Evolutionary conservation across 2,113 vertebrate species (phyloP).

Genomic region (Leptobrachium leishanense): DNA sequence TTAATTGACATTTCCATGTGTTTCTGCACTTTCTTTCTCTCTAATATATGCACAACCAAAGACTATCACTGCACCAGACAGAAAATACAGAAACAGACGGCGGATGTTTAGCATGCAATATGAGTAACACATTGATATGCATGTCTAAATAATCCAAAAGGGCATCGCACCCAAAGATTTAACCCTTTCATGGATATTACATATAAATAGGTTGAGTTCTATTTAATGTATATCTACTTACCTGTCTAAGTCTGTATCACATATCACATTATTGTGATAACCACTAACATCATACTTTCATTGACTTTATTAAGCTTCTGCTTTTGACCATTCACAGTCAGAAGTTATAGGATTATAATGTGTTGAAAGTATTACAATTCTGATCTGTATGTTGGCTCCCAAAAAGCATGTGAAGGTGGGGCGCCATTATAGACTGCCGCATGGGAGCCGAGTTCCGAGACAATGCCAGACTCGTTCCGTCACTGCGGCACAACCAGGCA

Average conservation of each 20-base stretch:
- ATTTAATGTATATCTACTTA: neutral
- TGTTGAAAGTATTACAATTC: no score
- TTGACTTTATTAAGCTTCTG: no score
- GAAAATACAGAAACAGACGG: neutral
- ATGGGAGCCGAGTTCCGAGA: no score
- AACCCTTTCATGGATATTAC: neutral
- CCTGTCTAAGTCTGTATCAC: neutral
- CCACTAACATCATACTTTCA: no score
- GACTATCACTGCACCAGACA: neutral
- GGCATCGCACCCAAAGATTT: neutral
- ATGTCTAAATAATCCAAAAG: neutral
- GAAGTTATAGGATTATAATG: no score
- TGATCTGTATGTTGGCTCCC: no score
- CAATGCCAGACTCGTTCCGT: no score
- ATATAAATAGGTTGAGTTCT: neutral
- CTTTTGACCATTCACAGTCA: no score
- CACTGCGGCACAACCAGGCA: no score
- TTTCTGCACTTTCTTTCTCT: neutral
- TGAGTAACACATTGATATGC: neutral
- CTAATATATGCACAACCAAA: neutral
- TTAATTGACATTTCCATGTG: slow-evolving; percentile 5
- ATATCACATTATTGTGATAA: no score
- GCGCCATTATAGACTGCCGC: no score
- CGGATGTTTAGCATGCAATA: slow-evolving; percentile 5
- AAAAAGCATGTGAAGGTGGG: no score